phyloP scores from a whole-genome alignment of 2,113 vertebrate genomes.

The Larimichthys crocea region DNA sequence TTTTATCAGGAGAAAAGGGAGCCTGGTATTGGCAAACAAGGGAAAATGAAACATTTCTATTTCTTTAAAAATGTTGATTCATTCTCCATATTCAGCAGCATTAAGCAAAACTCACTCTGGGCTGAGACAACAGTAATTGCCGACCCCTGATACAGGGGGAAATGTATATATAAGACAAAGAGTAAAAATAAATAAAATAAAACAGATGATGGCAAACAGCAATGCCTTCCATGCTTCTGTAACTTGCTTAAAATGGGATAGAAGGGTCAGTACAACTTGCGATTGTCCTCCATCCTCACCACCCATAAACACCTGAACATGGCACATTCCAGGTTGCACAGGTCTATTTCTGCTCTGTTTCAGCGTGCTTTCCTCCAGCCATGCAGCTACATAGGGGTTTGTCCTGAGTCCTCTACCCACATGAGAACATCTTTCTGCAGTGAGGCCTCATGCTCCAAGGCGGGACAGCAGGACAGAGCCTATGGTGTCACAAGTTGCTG shows the following conservation, averaged over 20 bases:
- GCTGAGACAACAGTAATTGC: conserved; percentile 20
- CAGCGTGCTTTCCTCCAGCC: conserved; percentile 63
- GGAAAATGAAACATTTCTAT: background rate
- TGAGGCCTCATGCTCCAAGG: conserved; percentile 24
- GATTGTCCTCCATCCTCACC: conserved; percentile 15
- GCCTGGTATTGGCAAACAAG: background rate
- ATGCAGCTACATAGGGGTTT: conserved; percentile 71
- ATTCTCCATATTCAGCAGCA: background rate
- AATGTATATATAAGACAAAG: background rate
- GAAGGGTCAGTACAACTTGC: conserved; percentile 41
- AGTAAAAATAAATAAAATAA: conserved; percentile 27
- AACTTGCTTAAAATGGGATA: conserved; percentile 41
- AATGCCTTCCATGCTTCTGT: conserved; percentile 80
- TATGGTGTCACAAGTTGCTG: conserved; percentile 49
- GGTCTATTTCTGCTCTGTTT: conserved; percentile 30
- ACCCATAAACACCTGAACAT: conserved; percentile 27
- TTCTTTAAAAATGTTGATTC: background rate
- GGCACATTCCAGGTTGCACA: conserved; percentile 62
- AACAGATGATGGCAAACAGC: conserved; percentile 59
- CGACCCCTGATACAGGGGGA: conserved; percentile 31
- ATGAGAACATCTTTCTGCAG: conserved; percentile 17
- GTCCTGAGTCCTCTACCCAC: conserved; percentile 54
- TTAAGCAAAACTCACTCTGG: background rate
- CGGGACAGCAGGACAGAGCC: conserved; percentile 65
- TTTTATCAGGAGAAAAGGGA: background rate